phyloP scores from a whole-genome alignment of 2,888 invertebrate species.

The Conomelus anceps region DNA sequence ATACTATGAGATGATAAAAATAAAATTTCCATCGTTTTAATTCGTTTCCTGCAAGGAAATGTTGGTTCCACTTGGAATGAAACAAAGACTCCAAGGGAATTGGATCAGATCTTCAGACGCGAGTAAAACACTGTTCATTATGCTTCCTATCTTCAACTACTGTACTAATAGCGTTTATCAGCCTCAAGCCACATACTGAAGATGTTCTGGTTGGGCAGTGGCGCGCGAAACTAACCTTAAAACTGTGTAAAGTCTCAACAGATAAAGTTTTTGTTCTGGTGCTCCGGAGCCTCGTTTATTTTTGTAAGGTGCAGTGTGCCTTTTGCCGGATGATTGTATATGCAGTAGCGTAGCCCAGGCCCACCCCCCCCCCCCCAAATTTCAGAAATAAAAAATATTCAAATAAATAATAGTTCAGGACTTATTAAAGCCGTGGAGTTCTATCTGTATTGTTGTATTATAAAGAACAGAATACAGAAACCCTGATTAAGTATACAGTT shows the following conservation, averaged over 20 bases:
- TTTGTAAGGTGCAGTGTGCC: too few species aligned
- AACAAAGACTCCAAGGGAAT: background rate
- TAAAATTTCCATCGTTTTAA: background rate
- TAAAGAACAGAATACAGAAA: too few species aligned
- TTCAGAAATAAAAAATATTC: too few species aligned
- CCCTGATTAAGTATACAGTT: too few species aligned
- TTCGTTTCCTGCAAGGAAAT: background rate
- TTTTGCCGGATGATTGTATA: too few species aligned
- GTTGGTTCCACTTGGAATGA: background rate
- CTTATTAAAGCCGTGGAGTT: too few species aligned
- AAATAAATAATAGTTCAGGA: too few species aligned
- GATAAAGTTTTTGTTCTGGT: too few species aligned
- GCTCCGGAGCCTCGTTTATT: too few species aligned
- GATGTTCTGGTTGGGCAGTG: background rate
- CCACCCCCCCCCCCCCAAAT: too few species aligned
- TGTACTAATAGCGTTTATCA: background rate
- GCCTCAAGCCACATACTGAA: background rate
- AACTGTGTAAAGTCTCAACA: background rate
- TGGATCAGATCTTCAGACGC: background rate
- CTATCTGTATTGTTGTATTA: too few species aligned
- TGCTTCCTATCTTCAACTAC: background rate
- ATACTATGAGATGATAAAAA: background rate
- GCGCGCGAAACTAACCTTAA: background rate
- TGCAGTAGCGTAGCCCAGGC: too few species aligned
- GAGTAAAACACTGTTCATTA: background rate